phyloP scores from a whole-genome alignment of 1,140 invertebrate species.

The Aradophagus sp. region DNA sequence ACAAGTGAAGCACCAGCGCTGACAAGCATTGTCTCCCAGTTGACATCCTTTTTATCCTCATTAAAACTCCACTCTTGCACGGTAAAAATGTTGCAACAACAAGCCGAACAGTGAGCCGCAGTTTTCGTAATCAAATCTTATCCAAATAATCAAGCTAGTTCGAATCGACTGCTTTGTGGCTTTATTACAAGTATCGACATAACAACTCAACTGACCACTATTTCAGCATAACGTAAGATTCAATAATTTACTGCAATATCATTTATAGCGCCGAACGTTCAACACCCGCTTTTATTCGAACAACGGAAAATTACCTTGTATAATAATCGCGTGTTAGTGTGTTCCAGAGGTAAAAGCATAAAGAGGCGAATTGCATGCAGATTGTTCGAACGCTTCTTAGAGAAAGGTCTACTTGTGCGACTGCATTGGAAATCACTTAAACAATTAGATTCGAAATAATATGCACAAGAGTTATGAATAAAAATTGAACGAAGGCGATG shows the following conservation, averaged over 20 bases:
- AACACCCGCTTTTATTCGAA: conserved; percentile 25
- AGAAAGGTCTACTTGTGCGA: conserved; percentile 9
- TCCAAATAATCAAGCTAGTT: conserved; percentile 46
- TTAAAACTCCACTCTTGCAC: too few species aligned
- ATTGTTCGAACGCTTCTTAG: conserved; percentile 20
- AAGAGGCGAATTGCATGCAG: conserved; percentile 17
- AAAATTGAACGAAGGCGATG: too few species aligned
- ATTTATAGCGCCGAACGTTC: conserved; percentile 21
- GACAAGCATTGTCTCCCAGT: too few species aligned
- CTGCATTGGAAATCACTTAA: conserved; percentile 5
- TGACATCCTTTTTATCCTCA: too few species aligned
- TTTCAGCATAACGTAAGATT: conserved; percentile 16
- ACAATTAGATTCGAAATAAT: not conserved
- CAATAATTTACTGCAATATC: conserved; percentile 23
- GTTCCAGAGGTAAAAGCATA: not conserved
- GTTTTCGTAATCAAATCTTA: conserved; percentile 50
- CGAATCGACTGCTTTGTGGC: conserved; percentile 19
- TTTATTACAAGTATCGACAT: conserved; percentile 17
- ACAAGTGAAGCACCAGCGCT: too few species aligned
- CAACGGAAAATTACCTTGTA: conserved; percentile 25
- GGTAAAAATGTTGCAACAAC: too few species aligned
- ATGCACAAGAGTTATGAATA: too few species aligned
- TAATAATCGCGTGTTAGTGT: not conserved
- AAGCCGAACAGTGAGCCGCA: conserved; percentile 21
- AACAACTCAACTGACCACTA: conserved; percentile 28